These are phyloP conservation scores for Cromileptes altivelis DNA, from an alignment of 2,113 vertebrate species.

Conservation along the genomic window DNA sequence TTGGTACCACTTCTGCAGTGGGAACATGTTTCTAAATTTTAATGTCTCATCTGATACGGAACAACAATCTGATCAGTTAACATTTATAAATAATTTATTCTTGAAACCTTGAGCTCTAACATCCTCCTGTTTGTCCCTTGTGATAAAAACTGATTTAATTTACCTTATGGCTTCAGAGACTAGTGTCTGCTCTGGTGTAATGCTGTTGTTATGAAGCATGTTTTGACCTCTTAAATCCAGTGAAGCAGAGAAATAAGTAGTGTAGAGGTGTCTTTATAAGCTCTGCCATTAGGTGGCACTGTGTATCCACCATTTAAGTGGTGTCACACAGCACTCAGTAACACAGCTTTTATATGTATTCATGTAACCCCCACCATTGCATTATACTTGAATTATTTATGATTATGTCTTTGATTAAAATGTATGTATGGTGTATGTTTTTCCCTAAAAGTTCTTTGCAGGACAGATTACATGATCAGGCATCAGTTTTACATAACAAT, in stretches of 20 bases:
- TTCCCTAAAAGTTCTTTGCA: background rate
- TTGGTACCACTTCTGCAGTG: background rate
- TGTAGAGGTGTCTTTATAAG: background rate
- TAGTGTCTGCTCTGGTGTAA: background rate
- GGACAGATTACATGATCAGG: constrained; percentile 5
- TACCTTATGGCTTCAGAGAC: background rate
- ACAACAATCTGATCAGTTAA: background rate
- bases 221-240: background rate
- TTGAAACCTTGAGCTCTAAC: background rate
- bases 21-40: background rate
- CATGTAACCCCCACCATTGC: background rate
- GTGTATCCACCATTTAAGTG: constrained; percentile 41
- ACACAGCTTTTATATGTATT: background rate
- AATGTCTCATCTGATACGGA: background rate
- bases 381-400: constrained; percentile 11
- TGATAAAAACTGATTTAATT: background rate
- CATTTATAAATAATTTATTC: background rate
- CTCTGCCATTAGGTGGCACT: constrained; percentile 76
- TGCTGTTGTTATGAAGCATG: background rate
- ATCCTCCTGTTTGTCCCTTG: background rate
- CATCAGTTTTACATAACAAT: constrained; percentile 30
- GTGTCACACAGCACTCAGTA: background rate
- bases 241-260: background rate
- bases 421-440: background rate
- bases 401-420: background rate